Base-by-base conservation (phyloP, 2,113 vertebrate genomes). In the Bos javanicus region DNA sequence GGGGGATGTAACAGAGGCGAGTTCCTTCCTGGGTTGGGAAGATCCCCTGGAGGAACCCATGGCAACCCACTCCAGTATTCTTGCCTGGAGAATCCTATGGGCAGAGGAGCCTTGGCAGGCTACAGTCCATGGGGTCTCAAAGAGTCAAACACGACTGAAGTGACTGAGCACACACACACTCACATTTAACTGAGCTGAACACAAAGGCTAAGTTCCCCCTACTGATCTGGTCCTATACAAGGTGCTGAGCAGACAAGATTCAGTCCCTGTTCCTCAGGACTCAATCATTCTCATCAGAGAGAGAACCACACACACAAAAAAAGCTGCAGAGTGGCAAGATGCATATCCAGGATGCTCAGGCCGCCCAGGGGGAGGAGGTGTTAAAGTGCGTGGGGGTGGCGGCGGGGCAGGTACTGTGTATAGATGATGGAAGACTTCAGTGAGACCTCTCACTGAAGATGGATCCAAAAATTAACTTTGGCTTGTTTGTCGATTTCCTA, bases 371-470 rank as follows among this genome's bases (percentile, higher is more conserved):
- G 19, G 36, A 1, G 17, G 33, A 7, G 46, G 50, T 6, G 46
- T 25, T 39, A 11, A 3, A 48, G 17, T 1, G 10, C 2, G 1
- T 19, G 16, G n/a, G 19, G 5, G 21, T 16, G 11, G 57, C 28
- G 33, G 9, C 43, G 19, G 21, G n/a, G 36, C 16, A 50, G 43
- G 3, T 19, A 33, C 2, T 43, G 5, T 10, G 1, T 4, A 1
- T 4, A 10, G 16, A 6, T 19, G 10, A 28, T 3, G 26, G 25
- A 76, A 36, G 43, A 25, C 15, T 56, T 28, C 21, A 3, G 17
- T 50, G 57, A 62, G 13, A 76, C 23, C 28, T 59, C 33, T 85
- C n/a, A 11, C 28, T 5, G 64, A 28, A 60, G 14, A 10, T 2
- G 26, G 9, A 56, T 17, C 14, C 3, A 48, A 76, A 76, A 23